Conservation (phyloP, 2,888 invertebrate species). For the Nasonia oneida region DNA sequence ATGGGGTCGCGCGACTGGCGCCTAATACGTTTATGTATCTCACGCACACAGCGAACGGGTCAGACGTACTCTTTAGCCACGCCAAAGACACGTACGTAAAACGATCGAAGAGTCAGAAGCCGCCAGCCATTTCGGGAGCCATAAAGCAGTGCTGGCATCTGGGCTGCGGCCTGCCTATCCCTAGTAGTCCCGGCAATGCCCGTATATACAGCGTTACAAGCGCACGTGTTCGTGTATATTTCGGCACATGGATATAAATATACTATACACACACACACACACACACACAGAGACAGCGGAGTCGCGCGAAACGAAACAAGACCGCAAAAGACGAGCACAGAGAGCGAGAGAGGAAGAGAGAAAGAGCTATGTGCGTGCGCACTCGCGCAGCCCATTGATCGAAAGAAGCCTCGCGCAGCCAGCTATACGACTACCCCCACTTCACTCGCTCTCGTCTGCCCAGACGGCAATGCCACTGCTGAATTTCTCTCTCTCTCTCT, state of each 20-base stretch:
- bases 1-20: neutral
- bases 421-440: constrained; percentile 18
- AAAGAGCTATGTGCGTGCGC: constrained; percentile 69
- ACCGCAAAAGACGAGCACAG: constrained; percentile 65
- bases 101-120: constrained; percentile 70
- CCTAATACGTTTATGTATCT: neutral
- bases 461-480: constrained; percentile 4
- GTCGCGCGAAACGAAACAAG: constrained; percentile 67
- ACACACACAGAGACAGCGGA: constrained; percentile 1
- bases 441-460: neutral
- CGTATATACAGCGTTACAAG: neutral
- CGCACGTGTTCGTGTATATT: constrained; percentile 45
- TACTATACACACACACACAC: neutral
- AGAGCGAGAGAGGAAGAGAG: constrained; percentile 54
- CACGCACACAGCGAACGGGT: neutral
- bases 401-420: constrained; percentile 66
- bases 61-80: neutral
- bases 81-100: constrained; percentile 65
- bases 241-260: constrained; percentile 1
- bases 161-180: constrained; percentile 61
- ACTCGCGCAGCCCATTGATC: constrained; percentile 76
- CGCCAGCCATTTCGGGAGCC: constrained; percentile 71
- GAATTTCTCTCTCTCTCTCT: constrained; percentile 21
- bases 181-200: neutral
- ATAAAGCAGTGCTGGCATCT: constrained; percentile 76